Conservation (phyloP, 2,113 vertebrate genomes). For the Monopterus albus region DNA sequence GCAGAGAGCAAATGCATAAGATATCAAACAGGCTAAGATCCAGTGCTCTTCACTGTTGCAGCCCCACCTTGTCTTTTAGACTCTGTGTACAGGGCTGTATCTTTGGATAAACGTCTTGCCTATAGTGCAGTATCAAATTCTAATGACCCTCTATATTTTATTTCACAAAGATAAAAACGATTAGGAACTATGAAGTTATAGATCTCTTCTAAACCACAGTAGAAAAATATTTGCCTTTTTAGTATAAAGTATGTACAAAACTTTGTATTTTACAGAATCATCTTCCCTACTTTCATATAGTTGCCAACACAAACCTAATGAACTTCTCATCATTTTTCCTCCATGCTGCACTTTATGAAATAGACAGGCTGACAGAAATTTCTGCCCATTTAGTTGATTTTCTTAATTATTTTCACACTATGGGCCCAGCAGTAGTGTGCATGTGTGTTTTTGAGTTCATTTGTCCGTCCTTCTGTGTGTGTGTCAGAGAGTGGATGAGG, state of each 20-base stretch:
- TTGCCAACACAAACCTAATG: constrained; percentile 25
- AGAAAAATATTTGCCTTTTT: constrained; percentile 32
- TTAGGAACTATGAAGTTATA: not conserved
- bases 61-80: not conserved
- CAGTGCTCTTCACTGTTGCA: not conserved
- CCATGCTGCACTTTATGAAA: constrained; percentile 48
- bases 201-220: constrained; percentile 1
- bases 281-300: not conserved
- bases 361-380: constrained; percentile 30
- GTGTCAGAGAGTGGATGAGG: constrained; percentile 24
- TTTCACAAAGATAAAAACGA: not conserved
- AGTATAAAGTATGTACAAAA: constrained; percentile 1
- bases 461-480: not conserved
- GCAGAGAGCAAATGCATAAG: constrained; percentile 4
- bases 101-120: not conserved
- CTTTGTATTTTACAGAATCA: not conserved
- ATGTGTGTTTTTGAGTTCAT: not conserved
- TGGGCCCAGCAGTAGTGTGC: not conserved
- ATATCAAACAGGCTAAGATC: constrained; percentile 10
- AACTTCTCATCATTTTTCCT: constrained; percentile 58
- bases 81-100: not conserved
- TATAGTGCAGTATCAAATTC: not conserved
- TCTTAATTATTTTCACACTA: constrained; percentile 28
- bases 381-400: constrained; percentile 31
- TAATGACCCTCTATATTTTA: not conserved